Base-by-base conservation (phyloP, 2,888 invertebrate genomes). In the Pristionchus japonicus region DNA sequence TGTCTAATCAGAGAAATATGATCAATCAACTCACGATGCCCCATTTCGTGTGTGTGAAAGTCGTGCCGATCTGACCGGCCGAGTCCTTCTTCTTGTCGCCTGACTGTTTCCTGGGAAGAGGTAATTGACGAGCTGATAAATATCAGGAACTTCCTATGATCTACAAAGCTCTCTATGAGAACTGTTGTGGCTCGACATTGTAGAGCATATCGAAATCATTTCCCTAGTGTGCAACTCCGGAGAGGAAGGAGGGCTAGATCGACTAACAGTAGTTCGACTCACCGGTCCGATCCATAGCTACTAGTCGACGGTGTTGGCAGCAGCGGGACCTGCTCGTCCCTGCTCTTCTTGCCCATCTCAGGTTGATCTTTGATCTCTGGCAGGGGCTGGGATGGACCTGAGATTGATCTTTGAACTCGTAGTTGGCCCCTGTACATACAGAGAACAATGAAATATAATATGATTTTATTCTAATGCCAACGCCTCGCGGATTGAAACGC, bases 271-370 rank as follows among this genome's bases (percentile, higher is more conserved):
- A 43, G 11, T 43, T 43, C n/a, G 3, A n/a, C 77, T 52, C 57
- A 64, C 77, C 61, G 47, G 3, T 80, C 87, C 20, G 87, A 87
- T 77, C 87, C 87, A 80, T 87, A 87, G 80, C 77, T 87, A 37
- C 87, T 87, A 27, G 87, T 87, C 49, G 87, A 87, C 6, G 87
- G 87, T 6, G 87, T 87, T 3, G 80, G 80, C 34, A 87, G 87
- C 61, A 87, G 80, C 40, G 87, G 87, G 52, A 57, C 34, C 57
- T 77, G 49, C 80, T 87, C 87, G 37, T 80, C 80, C 27, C 31
- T 61, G 86, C 49, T 34, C 67, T 74, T 86, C 74, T 74, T 86
- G n/a, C 13, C 74, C 86, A 74, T 67, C 49, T 49, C 57, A 20
- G 31, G 4, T n/a, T 74, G 37, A 86, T 64, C 57, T 85, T 64